phyloP scores from a whole-genome alignment of 2,113 vertebrate species.

The Pheucticus melanocephalus region DNA sequence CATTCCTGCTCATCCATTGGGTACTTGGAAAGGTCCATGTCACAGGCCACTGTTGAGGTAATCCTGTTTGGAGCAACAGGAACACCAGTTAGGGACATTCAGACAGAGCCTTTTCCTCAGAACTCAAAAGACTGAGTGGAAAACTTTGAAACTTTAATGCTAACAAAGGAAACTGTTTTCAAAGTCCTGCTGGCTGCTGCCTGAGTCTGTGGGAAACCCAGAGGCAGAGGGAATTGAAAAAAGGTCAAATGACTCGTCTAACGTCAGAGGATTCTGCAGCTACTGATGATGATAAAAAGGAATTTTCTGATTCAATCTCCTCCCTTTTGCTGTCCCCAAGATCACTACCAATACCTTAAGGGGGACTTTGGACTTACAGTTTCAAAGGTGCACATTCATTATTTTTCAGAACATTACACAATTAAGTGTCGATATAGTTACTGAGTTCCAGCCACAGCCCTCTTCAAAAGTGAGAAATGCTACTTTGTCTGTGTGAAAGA shows the following conservation, averaged over 20 bases:
- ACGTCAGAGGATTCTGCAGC: not conserved
- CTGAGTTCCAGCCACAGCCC: not conserved
- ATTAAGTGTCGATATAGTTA: not conserved
- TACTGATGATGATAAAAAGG: not conserved
- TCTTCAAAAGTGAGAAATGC: not conserved
- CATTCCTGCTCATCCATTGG: slow-evolving; percentile 98
- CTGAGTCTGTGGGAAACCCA: not conserved
- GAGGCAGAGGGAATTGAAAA: not conserved
- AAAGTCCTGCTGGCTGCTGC: not conserved
- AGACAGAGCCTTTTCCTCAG: not conserved
- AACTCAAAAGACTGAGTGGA: not conserved
- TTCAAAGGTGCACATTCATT: not conserved
- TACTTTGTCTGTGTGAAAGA: not conserved
- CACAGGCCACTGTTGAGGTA: slow-evolving; percentile 94
- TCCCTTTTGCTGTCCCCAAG: not conserved
- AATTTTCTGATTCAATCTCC: not conserved
- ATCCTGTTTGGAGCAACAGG: slow-evolving; percentile 71
- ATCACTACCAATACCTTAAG: not conserved
- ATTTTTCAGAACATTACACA: not conserved
- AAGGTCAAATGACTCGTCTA: not conserved
- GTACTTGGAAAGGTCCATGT: slow-evolving; percentile 98
- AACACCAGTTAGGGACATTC: not conserved
- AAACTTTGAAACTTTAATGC: not conserved
- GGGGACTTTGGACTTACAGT: not conserved
- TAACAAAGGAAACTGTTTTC: not conserved